phyloP scores from a whole-genome alignment of 1,140 invertebrate genomes.

The Scaptomyza graminum region DNA sequence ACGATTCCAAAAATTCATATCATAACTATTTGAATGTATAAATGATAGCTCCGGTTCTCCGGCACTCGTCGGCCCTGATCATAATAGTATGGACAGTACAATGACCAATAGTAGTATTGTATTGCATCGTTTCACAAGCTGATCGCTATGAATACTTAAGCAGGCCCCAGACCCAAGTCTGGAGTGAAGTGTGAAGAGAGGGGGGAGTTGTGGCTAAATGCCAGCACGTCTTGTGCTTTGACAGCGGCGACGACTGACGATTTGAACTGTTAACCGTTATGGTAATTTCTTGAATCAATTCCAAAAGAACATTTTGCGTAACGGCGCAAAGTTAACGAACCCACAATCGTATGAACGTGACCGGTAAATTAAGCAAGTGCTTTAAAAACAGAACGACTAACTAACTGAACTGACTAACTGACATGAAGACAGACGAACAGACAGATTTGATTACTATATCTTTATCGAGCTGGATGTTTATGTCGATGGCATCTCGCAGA shows the following conservation, averaged over 20 bases:
- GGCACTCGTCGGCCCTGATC: not conserved
- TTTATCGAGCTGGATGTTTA: constrained; percentile 1
- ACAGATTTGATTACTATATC: constrained; percentile 64
- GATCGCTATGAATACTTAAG: constrained; percentile 45
- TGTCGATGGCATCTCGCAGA: constrained; percentile 39
- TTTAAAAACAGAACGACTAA: not conserved
- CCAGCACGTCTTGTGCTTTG: constrained; percentile 55
- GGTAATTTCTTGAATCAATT: constrained; percentile 78
- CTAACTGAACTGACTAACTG: too few relatives aligned
- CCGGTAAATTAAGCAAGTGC: constrained; percentile 61
- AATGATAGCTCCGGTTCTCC: too few relatives aligned
- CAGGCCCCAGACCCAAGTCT: constrained; percentile 25
- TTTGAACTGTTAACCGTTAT: constrained; percentile 63
- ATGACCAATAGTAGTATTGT: constrained; percentile 60
- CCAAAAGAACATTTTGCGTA: constrained; percentile 76
- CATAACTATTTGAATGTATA: too few relatives aligned
- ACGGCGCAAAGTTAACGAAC: constrained; percentile 72
- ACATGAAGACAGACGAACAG: not conserved
- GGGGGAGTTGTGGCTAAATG: constrained; percentile 56
- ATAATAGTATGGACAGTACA: constrained; percentile 47
- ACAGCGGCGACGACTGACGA: constrained; percentile 12
- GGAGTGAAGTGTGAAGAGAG: constrained; percentile 4
- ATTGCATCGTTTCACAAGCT: constrained; percentile 45
- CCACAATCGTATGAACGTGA: constrained; percentile 54
- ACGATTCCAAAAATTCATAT: too few relatives aligned